These are phyloP conservation scores for Pogonomyrmex barbatus DNA, from an alignment of 1,140 invertebrate genomes.

Conservation along the genomic window DNA sequence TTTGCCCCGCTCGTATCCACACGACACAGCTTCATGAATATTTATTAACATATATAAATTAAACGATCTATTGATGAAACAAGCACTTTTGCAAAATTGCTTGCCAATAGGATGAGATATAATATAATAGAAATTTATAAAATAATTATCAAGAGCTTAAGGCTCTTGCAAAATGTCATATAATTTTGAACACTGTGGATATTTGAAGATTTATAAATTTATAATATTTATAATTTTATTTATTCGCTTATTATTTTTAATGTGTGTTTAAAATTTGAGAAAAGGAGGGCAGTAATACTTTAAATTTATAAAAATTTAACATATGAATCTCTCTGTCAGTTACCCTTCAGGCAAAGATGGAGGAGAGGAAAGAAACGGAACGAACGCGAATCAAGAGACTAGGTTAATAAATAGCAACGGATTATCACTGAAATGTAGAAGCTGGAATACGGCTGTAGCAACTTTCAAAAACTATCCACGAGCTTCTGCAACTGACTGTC, in stretches of 20 bases:
- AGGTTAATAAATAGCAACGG: conserved; percentile 78
- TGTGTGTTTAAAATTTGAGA: background rate
- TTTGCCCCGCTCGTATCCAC: background rate
- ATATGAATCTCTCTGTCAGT: background rate
- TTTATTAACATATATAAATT: background rate
- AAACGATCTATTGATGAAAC: background rate
- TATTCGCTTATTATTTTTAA: background rate
- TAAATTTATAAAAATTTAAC: background rate
- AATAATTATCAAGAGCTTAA: background rate
- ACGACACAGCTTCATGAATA: background rate
- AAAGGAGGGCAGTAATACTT: background rate
- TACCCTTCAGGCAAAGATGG: background rate
- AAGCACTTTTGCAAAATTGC: background rate
- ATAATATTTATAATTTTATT: too few relatives aligned
- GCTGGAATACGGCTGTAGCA: conserved; percentile 63
- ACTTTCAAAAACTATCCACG: conserved; percentile 75
- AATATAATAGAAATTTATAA: background rate
- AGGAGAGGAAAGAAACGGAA: background rate
- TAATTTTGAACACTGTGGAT: background rate
- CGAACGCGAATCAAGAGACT: conserved; percentile 46
- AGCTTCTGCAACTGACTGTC: conserved; percentile 78
- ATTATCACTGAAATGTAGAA: conserved; percentile 65
- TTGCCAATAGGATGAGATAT: background rate
- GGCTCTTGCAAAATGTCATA: background rate
- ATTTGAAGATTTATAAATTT: background rate